Percentiles rank a stretch among this genome's conserved stretches.
phyloP scores from a whole-genome alignment of 2,113 vertebrate species.

The Anhinga rufa region DNA sequence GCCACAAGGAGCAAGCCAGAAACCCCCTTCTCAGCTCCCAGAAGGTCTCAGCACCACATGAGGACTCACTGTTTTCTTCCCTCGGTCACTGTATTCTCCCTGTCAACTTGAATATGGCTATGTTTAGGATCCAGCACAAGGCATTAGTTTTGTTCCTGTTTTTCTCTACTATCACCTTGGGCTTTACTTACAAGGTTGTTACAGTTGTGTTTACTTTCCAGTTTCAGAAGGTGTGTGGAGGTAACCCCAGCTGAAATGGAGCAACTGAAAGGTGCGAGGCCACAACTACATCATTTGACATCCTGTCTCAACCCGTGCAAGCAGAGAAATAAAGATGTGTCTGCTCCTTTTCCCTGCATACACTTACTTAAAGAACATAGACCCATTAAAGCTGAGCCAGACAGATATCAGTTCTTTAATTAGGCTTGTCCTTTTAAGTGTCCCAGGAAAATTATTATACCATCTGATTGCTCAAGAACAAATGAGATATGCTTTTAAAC shows the following conservation, averaged over 20 bases:
- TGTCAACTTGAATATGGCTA: not conserved
- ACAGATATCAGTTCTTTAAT: slow-evolving; percentile 46
- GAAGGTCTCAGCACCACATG: not conserved
- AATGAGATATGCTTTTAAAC: slow-evolving; percentile 42
- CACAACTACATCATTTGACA: not conserved
- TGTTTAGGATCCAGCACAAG: not conserved
- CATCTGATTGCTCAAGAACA: slow-evolving; percentile 41
- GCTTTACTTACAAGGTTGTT: not conserved
- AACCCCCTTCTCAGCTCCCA: not conserved
- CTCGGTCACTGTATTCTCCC: not conserved
- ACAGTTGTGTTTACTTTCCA: not conserved
- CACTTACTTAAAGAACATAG: not conserved
- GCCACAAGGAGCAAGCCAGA: not conserved
- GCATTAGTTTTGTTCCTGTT: not conserved
- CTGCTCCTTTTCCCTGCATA: not conserved
- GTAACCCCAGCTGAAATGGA: not conserved
- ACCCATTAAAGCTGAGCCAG: slow-evolving; percentile 27
- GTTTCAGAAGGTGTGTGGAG: not conserved
- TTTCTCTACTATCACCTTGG: not conserved
- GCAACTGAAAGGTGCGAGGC: not conserved
- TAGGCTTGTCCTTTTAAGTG: slow-evolving; percentile 25
- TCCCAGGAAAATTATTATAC: slow-evolving; percentile 37
- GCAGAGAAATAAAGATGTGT: not conserved
- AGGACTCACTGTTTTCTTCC: not conserved
- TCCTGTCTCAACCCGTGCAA: not conserved